Evolutionary conservation across 1,140 invertebrate genomes (phyloP), one percentile per base, ranked within the genome.

Genomic region (Drosophila murphyi): DNA sequence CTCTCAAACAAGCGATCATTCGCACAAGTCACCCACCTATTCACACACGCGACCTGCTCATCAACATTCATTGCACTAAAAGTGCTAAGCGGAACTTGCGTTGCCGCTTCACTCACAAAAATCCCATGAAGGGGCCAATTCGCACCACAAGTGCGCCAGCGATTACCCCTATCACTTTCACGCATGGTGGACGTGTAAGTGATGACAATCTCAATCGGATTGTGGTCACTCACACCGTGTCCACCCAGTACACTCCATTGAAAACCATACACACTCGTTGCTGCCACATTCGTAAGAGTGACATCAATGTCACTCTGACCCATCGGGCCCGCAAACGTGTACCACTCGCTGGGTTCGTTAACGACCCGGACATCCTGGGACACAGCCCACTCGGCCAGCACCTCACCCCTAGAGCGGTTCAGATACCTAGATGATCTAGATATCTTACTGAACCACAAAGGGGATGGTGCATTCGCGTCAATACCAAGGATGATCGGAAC

Each of bases 51-150:
- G 4, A 50, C 8, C 4, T 50, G 32, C 20, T 20, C 20, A 20
- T 20, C 20, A 20, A 20, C 20, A 20, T 20, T 20, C 20, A 20
- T 20, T 20, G 12, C 45, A 35, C n/a, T 35, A n/a, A 61, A 50
- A 5, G 45, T 37, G 32, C 45, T 50, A 8, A 50, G 5, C 29
- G 45, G 45, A 35, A 50, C 41, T 47, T 61, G 43, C 45, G 32
- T 8, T 47, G 31, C 57, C 41, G 12, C 31, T 12, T 60, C 43
- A 7, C 31, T 4, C 7, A 29, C 47, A 5, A 5, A 20, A 4
- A 47, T 5, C 2, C 31, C 43, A 8, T 48, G 57, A 34, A 48
- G 31, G 29, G 3, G 5, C 57, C 20, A 20, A 20, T 20, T 20
- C 20, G 20, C 20, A 20, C 20, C 20, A 20, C 20, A 20, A 20